These are phyloP conservation scores for Zootoca vivipara DNA, from an alignment of 2,113 vertebrate genomes.

Conservation along the genomic window DNA sequence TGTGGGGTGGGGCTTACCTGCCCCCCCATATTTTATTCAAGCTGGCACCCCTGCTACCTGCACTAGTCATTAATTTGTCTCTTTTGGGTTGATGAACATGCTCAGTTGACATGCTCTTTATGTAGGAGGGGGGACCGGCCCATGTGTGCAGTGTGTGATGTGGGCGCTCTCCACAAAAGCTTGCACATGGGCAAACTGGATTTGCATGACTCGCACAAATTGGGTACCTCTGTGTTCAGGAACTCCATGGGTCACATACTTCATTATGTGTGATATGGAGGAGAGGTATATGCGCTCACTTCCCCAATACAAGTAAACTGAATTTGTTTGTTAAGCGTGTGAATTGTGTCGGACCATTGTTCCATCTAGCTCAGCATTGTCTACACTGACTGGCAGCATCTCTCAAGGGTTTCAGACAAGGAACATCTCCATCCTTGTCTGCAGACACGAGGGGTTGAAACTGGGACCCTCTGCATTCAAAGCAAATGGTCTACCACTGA, in stretches of 20 bases:
- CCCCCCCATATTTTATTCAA: too few relatives aligned
- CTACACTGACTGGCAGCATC: too few relatives aligned
- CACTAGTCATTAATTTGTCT: neutral
- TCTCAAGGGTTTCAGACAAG: too few relatives aligned
- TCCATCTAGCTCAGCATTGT: neutral
- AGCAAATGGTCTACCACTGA: too few relatives aligned
- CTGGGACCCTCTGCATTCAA: too few relatives aligned
- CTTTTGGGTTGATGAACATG: neutral
- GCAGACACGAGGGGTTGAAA: too few relatives aligned
- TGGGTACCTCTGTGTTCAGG: neutral
- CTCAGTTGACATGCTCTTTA: neutral
- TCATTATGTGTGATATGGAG: neutral
- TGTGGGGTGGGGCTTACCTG: too few relatives aligned
- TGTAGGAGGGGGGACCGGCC: too few relatives aligned
- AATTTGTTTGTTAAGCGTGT: neutral
- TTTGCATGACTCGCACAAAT: neutral
- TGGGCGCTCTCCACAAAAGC: neutral
- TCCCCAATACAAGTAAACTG: neutral
- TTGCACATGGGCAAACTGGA: neutral
- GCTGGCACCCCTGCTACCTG: too few relatives aligned
- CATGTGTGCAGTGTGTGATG: neutral
- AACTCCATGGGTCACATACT: neutral
- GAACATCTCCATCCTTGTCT: too few relatives aligned
- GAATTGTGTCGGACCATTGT: too few relatives aligned
- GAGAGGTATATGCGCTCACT: neutral